Conservation (phyloP, 2,888 invertebrate genomes). For the Drosophila longiperda region DNA sequence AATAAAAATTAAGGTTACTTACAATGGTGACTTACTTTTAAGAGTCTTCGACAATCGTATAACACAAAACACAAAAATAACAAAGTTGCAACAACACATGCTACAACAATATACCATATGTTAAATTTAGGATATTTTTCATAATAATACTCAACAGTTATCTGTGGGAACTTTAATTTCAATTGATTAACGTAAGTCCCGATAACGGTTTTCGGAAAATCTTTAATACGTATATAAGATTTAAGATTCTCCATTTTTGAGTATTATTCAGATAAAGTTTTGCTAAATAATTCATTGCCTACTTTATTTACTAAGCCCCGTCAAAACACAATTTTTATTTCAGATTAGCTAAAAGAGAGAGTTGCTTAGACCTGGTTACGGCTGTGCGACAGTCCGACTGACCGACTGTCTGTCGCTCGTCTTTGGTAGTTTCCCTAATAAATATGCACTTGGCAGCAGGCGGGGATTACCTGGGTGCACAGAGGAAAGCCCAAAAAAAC, state of each 20-base stretch:
- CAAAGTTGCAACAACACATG: background rate
- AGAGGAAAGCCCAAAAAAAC: slow-evolving; percentile 42
- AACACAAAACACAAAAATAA: background rate
- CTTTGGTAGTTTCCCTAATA: slow-evolving; percentile 5
- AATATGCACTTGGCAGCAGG: slow-evolving; percentile 9
- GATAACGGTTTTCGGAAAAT: background rate
- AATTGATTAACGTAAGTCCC: background rate
- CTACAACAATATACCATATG: background rate
- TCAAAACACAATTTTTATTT: slow-evolving; percentile 12
- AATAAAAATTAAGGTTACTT: background rate
- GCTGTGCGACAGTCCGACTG: too few relatives aligned
- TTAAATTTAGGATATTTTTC: background rate
- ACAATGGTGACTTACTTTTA: background rate
- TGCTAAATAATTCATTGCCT: background rate
- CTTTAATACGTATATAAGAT: background rate
- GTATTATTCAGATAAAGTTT: background rate
- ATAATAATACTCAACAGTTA: background rate
- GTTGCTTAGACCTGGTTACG: slow-evolving; percentile 3
- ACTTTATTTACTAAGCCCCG: too few relatives aligned
- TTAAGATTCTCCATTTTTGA: too few relatives aligned
- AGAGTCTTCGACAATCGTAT: background rate
- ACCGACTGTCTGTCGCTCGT: background rate
- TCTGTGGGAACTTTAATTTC: background rate
- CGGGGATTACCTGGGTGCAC: slow-evolving; percentile 35
- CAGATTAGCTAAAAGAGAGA: slow-evolving; percentile 10